Percentiles rank a stretch among this genome's conserved stretches.
Evolutionary conservation across 2,113 vertebrate genomes (phyloP).

Genomic region (Daphoenositta chrysoptera): DNA sequence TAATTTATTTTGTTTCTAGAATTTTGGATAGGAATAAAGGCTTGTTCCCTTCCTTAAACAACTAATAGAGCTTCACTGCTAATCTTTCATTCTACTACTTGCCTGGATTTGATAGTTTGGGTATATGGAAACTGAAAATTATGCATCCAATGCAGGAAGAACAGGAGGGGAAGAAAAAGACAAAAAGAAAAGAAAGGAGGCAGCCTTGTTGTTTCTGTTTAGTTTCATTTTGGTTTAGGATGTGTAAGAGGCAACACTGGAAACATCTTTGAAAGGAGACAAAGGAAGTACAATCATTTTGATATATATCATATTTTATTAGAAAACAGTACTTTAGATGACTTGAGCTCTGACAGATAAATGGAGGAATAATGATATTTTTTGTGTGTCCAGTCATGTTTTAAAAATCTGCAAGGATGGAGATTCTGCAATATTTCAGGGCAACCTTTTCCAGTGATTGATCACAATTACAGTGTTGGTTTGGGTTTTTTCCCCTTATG

Average conservation of each 20-base stretch:
- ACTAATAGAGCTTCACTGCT: neutral
- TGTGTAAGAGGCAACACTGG: neutral
- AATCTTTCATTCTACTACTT: neutral
- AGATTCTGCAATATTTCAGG: neutral
- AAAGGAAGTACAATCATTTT: neutral
- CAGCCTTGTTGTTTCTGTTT: neutral
- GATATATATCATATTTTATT: neutral
- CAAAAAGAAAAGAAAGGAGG: no score
- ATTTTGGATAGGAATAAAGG: neutral
- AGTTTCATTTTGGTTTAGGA: neutral
- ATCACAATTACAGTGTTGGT: neutral
- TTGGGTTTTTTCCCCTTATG: neutral
- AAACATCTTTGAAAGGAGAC: neutral
- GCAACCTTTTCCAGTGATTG: neutral
- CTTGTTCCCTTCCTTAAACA: neutral
- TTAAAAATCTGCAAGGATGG: neutral
- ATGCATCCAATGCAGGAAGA: neutral
- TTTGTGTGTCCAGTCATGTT: neutral
- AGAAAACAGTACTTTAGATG: neutral
- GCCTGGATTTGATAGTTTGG: neutral
- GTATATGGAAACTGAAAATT: neutral
- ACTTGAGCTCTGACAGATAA: neutral
- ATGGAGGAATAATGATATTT: neutral
- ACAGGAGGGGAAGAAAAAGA: neutral
- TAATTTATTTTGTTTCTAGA: neutral